phyloP scores from a whole-genome alignment of 1,140 invertebrate genomes.

The Bradynema listronoti region DNA sequence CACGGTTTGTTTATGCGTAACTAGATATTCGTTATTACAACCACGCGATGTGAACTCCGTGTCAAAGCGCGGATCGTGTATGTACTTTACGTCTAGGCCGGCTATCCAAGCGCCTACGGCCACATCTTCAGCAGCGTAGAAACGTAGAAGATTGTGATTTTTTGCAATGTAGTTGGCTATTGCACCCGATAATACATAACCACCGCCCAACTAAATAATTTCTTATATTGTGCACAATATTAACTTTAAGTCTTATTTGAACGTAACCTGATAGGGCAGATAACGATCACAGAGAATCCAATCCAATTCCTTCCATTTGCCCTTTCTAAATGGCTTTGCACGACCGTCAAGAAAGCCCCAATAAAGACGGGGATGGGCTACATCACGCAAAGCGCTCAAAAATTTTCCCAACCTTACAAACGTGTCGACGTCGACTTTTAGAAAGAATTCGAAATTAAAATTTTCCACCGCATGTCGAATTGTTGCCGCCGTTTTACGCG shows the following conservation, averaged over 20 bases:
- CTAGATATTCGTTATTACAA: conserved; percentile 75
- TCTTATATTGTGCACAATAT: no score
- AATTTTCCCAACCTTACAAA: conserved; percentile 52
- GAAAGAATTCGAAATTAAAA: conserved; percentile 44
- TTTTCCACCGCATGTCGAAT: conserved; percentile 33
- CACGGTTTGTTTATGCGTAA: conserved; percentile 75
- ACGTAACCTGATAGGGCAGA: conserved; percentile 78
- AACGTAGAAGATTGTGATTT: conserved; percentile 66
- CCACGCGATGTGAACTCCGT: conserved; percentile 83
- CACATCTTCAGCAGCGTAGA: conserved; percentile 83
- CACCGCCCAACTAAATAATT: conserved; percentile 69
- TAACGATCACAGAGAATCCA: conserved; percentile 71
- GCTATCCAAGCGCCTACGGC: conserved; percentile 86
- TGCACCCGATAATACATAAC: conserved; percentile 78
- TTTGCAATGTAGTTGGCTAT: conserved; percentile 72
- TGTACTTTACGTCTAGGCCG: conserved; percentile 73
- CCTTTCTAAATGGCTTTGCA: conserved; percentile 49
- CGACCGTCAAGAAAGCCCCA: conserved; percentile 57
- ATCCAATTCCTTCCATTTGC: conserved; percentile 48
- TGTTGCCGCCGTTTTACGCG: conserved; percentile 42
- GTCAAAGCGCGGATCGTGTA: conserved; percentile 86
- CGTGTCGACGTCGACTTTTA: conserved; percentile 51
- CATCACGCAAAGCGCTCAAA: conserved; percentile 40
- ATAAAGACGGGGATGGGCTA: conserved; percentile 52
- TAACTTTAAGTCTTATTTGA: no score